phyloP scores from a whole-genome alignment of 2,888 invertebrate species.

The Heliconius aoede region DNA sequence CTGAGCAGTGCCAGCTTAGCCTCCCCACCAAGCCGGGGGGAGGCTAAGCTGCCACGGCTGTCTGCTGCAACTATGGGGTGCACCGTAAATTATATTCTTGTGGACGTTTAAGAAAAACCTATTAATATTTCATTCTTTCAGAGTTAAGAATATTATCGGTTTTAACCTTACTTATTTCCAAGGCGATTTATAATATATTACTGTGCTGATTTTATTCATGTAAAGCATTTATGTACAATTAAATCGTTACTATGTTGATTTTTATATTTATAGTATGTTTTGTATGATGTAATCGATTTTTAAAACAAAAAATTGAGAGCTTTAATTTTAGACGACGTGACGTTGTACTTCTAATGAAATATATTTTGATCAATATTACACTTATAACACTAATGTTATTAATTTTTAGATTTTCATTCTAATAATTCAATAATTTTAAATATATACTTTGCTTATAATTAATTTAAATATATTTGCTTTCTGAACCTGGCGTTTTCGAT shows the following conservation, averaged over 20 bases:
- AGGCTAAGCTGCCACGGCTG: no score
- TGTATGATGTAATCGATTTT: no score
- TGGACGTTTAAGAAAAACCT: conserved; percentile 15
- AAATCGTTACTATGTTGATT: background rate
- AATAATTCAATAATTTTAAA: no score
- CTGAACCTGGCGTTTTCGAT: no score
- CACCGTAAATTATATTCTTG: background rate
- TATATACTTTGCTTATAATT: no score
- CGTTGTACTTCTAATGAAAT: no score
- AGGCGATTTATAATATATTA: background rate
- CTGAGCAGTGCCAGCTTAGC: conserved; percentile 24
- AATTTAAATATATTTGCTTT: no score
- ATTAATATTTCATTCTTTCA: conserved; percentile 1
- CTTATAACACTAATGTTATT: background rate
- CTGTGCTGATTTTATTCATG: background rate
- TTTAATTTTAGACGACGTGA: no score
- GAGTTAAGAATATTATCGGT: background rate
- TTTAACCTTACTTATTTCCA: background rate
- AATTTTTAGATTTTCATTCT: background rate
- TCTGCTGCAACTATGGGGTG: no score
- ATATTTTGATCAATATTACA: no score
- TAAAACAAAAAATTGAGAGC: background rate
- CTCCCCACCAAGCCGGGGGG: background rate
- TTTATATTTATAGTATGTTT: background rate
- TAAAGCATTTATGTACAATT: no score